Conservation (phyloP, 2,888 invertebrate species). For the Agrochola lota region DNA sequence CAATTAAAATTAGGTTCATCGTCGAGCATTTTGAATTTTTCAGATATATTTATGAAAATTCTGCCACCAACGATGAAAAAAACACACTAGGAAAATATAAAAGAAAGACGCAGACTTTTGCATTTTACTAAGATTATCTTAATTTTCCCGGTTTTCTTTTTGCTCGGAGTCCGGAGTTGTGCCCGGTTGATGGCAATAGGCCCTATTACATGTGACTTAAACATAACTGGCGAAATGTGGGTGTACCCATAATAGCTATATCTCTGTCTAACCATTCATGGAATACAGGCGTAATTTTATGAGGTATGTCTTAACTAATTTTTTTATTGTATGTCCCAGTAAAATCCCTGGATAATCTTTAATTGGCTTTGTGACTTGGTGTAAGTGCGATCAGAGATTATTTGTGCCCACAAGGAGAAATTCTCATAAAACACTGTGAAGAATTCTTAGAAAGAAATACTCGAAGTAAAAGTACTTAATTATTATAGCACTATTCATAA, state of each 20-base stretch:
- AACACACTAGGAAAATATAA: background rate
- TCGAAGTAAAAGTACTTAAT: conserved; percentile 11
- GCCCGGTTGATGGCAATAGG: no score
- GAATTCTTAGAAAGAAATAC: background rate
- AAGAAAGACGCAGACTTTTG: no score
- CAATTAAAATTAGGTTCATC: background rate
- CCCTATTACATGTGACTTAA: no score
- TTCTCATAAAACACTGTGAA: background rate
- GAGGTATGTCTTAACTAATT: no score
- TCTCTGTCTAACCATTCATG: no score
- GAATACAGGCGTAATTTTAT: no score
- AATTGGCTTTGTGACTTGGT: background rate
- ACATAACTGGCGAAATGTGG: no score
- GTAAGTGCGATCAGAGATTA: background rate
- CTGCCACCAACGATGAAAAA: background rate
- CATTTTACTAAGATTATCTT: background rate
- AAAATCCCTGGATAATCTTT: background rate
- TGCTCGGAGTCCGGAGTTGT: no score
- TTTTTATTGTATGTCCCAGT: no score
- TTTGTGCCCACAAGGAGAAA: background rate
- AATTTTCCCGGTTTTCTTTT: background rate
- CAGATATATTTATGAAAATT: background rate
- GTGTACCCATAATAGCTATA: no score
- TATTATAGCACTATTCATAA: conserved; percentile 27
- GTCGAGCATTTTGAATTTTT: background rate